These are phyloP conservation scores for Liodrosophila aerea DNA, from an alignment of 2,888 invertebrate genomes.

Conservation along the genomic window DNA sequence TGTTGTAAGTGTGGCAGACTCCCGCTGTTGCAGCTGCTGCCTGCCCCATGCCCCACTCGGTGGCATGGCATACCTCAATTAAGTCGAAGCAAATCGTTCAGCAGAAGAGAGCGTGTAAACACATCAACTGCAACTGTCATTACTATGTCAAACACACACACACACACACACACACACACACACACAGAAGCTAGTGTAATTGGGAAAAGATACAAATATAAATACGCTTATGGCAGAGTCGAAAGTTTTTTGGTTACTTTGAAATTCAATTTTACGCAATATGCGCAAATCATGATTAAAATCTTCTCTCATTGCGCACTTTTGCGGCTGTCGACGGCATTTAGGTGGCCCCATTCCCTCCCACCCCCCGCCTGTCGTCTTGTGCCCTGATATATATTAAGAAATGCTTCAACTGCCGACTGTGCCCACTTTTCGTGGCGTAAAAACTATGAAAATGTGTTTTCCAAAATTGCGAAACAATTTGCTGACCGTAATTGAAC, in stretches of 20 bases:
- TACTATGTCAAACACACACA: conserved; percentile 19
- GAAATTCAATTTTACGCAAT: conserved; percentile 79
- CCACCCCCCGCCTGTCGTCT: not conserved
- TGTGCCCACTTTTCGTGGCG: conserved; percentile 38
- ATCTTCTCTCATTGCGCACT: conserved; percentile 57
- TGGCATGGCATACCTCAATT: conserved; percentile 49
- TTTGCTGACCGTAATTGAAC: conserved; percentile 77
- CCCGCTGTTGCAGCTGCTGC: conserved; percentile 4
- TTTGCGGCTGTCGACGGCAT: conserved; percentile 31
- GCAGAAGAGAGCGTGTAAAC: conserved; percentile 29
- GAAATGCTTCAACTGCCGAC: not conserved
- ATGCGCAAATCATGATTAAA: conserved; percentile 77
- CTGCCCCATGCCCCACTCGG: conserved; percentile 10
- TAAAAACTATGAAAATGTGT: conserved; percentile 73
- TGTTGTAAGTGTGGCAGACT: conserved; percentile 51
- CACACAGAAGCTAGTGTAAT: not conserved
- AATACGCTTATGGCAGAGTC: conserved; percentile 13
- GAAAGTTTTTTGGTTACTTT: conserved; percentile 59
- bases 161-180: not conserved
- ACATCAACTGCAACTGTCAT: conserved; percentile 53
- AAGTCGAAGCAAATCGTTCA: conserved; percentile 52
- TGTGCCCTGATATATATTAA: not conserved
- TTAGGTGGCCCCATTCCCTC: not conserved
- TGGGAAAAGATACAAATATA: conserved; percentile 10
- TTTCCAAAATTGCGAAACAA: conserved; percentile 71